phyloP scores from a whole-genome alignment of 2,113 vertebrate genomes.

The Actenoides hombroni region DNA sequence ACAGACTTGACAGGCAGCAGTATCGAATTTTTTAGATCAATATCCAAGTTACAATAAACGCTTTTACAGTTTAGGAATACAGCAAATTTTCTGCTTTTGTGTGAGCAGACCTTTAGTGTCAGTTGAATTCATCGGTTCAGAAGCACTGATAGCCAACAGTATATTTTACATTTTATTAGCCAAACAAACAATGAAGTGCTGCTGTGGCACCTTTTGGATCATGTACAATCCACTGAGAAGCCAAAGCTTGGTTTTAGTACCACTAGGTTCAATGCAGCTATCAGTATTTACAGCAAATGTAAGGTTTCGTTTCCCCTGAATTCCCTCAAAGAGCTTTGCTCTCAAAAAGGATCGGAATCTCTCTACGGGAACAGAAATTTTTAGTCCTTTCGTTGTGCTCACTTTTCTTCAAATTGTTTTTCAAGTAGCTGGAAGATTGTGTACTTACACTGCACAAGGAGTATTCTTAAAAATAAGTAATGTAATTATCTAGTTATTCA shows the following conservation, averaged over 20 bases:
- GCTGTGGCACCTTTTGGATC: background rate
- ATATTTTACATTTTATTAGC: conserved; percentile 37
- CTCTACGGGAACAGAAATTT: background rate
- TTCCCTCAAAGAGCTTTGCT: background rate
- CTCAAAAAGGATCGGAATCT: background rate
- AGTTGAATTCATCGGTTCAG: conserved; percentile 22
- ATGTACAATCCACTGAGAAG: background rate
- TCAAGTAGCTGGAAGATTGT: background rate
- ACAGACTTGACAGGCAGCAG: background rate
- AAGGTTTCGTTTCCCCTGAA: conserved; percentile 8
- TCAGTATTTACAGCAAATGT: background rate
- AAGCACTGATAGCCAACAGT: background rate
- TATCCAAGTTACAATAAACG: background rate
- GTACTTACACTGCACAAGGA: background rate
- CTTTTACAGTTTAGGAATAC: background rate
- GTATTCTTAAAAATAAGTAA: background rate
- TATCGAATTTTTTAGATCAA: background rate
- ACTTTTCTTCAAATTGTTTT: background rate
- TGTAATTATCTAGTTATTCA: conserved; percentile 18
- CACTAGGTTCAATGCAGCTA: background rate
- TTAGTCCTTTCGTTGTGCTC: background rate
- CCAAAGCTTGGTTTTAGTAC: background rate
- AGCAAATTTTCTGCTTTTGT: background rate
- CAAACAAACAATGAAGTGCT: conserved; percentile 31
- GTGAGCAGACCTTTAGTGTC: background rate